A percentile compares a stretch with the other conserved stretches of the same genome.
Conservation (phyloP, 2,113 vertebrate species). For the Psophia crepitans region DNA sequence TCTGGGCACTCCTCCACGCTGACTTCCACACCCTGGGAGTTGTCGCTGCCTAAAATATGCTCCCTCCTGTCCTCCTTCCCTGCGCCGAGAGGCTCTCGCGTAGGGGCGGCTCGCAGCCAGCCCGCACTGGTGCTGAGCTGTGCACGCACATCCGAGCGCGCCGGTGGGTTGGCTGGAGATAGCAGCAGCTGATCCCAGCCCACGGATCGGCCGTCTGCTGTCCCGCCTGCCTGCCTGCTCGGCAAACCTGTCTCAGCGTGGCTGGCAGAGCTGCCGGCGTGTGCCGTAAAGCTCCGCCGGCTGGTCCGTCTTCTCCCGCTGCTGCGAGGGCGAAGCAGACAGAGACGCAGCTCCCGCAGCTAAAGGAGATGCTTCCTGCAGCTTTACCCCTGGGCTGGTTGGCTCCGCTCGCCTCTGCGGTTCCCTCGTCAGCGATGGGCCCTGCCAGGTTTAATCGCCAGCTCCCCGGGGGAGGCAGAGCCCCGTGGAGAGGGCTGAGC, state of each 20-base stretch:
- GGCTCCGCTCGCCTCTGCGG: neutral
- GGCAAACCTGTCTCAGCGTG: neutral
- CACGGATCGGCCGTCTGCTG: neutral
- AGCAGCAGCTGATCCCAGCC: slow-evolving; percentile 41
- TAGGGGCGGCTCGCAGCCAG: neutral
- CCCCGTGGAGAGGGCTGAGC: accelerated
- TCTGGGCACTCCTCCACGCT: neutral
- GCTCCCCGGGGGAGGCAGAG: accelerated
- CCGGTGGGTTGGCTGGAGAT: neutral
- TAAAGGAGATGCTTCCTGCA: neutral
- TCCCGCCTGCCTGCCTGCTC: neutral
- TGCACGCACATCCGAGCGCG: neutral
- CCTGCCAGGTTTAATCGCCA: neutral
- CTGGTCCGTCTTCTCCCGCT: accelerated
- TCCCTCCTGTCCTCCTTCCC: neutral
- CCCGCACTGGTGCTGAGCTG: neutral
- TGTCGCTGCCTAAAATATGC: slow-evolving; percentile 28
- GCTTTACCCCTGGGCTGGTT: neutral
- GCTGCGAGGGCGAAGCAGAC: accelerated
- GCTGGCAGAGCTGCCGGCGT: neutral
- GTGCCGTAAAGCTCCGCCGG: accelerated
- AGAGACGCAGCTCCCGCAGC: accelerated
- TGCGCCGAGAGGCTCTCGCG: accelerated
- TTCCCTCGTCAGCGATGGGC: accelerated
- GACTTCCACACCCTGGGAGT: neutral